Evolutionary conservation across 2,797 vertebrate species (phyloP), one percentile per base, ranked within the genome.

Genomic region (Stomatorhinus walkeri): DNA sequence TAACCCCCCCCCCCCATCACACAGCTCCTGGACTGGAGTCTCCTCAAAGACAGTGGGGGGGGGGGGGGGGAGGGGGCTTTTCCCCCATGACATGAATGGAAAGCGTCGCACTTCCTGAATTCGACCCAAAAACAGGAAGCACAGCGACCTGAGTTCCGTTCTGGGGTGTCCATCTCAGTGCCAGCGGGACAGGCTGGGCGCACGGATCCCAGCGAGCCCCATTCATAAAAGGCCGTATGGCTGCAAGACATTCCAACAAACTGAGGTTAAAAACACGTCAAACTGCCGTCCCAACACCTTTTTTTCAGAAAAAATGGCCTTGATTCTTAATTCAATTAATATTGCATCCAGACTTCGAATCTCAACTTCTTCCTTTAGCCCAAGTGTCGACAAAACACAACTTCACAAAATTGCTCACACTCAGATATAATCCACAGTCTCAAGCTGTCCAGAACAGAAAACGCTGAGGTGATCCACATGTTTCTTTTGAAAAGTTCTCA

Each of bases 61-160:
- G 36, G 19, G 36, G 19, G n/a, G 56, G 22, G 6, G 40, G 16
- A n/a, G n/a, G n/a, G 6, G 40, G 16, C 28, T 49, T 72, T 89
- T 28, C 59, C 48, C 8, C 48, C 49, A 48, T 59, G 24, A 46
- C 83, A 85, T 68, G 59, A 89, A 89, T 85, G 83, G 40, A 89
- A 68, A 85, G 68, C 40, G 12, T 46, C 46, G 61, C 59, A 40
- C 19, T 87, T 48, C 59, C 87, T 87, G 83, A 83, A 90, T 89
- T 84, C 43, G 68, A 84, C 81, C 89, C 61, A 87, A 10, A 46
- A 14, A 88, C 87, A 91, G 92, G 92, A 92, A 89, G 88, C 87
- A 72, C 51, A n/a, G 48, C 12, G 8, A 49, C 76, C 89, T 89
- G 28, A 54, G 79, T 40, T 76, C 6, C 36, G 0, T 14, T 19